Conservation (phyloP, 2,113 vertebrate species). For the Mastomys coucha region DNA sequence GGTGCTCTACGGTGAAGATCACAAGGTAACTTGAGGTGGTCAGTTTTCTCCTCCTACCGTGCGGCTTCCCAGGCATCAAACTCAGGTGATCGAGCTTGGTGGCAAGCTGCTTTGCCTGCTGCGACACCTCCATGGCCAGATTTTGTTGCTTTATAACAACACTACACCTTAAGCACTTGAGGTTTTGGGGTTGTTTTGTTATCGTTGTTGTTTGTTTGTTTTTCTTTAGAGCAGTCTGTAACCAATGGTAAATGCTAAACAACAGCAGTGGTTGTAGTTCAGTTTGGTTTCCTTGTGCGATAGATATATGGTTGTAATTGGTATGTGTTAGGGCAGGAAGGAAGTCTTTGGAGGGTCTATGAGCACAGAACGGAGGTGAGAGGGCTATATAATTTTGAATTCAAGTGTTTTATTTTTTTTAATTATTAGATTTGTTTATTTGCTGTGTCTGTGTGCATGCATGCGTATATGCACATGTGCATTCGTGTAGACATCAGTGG, state of each 20-base stretch:
- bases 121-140: background rate
- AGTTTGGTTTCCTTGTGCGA: background rate
- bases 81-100: background rate
- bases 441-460: background rate
- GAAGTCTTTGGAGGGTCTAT: background rate
- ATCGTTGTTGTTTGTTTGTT: background rate
- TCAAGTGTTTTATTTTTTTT: background rate
- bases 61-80: background rate
- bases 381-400: background rate
- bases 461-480: background rate
- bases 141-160: background rate
- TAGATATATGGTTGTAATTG: constrained; percentile 25
- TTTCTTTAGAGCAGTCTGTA: background rate
- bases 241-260: background rate
- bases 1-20: background rate
- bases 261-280: background rate
- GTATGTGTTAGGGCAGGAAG: background rate
- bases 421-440: background rate
- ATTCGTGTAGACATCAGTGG: too few species aligned
- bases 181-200: background rate
- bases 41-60: background rate
- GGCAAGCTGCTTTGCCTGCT: background rate
- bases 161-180: background rate
- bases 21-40: background rate
- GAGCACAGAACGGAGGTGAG: background rate